A percentile compares a stretch with the other conserved stretches of the same genome.
phyloP scores from a whole-genome alignment of 2,888 invertebrate species.

The Brachynemurus nebulosus region DNA sequence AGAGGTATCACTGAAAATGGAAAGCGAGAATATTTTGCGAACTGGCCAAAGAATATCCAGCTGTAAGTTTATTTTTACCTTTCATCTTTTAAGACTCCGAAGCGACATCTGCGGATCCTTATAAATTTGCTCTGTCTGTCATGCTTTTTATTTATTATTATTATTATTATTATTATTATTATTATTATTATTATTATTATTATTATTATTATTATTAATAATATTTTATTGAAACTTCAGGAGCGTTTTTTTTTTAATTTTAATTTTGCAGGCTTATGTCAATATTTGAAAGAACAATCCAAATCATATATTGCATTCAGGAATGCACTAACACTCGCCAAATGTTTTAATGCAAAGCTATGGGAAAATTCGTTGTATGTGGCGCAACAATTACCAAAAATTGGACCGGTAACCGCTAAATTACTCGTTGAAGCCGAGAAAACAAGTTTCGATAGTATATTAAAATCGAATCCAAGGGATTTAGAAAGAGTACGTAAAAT shows the following conservation, averaged over 20 bases:
- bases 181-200: too few species aligned
- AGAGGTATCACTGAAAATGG: slow-evolving; percentile 54
- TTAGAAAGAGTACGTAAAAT: slow-evolving; percentile 46
- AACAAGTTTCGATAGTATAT: slow-evolving; percentile 45
- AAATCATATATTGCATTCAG: slow-evolving; percentile 38
- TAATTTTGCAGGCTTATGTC: slow-evolving; percentile 36
- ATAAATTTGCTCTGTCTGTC: neutral
- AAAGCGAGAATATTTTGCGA: slow-evolving; percentile 52
- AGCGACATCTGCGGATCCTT: neutral
- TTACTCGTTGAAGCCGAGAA: slow-evolving; percentile 51
- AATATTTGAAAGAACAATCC: slow-evolving; percentile 36
- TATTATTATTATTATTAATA: too few species aligned
- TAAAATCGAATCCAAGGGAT: slow-evolving; percentile 54
- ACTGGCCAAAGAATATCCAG: slow-evolving; percentile 51
- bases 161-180: too few species aligned
- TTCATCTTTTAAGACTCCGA: neutral
- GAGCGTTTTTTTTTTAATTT: slow-evolving; percentile 2
- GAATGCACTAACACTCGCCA: slow-evolving; percentile 45
- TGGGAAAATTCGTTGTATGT: slow-evolving; percentile 65
- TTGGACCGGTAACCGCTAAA: slow-evolving; percentile 50
- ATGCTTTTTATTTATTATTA: too few species aligned
- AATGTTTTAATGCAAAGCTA: slow-evolving; percentile 50
- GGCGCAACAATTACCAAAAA: slow-evolving; percentile 54
- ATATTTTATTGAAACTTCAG: too few species aligned
- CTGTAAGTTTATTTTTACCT: slow-evolving; percentile 36